Evolutionary conservation across 2,113 vertebrate genomes (phyloP).

Genomic region (Sylvilagus bachmani): DNA sequence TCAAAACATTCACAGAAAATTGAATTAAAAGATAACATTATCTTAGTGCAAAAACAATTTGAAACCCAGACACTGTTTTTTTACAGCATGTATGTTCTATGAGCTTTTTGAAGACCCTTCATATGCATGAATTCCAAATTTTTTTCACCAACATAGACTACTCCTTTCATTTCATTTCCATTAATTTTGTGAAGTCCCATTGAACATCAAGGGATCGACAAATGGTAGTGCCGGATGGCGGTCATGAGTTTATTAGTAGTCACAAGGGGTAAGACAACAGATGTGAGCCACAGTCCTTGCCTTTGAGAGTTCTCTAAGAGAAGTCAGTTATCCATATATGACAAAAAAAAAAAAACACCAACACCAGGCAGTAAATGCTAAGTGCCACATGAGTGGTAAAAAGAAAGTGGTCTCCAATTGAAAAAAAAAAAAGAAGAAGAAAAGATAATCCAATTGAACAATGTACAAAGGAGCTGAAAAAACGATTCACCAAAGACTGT

Average conservation of each 20-base stretch:
- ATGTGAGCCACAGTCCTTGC: background rate
- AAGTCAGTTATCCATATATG: constrained; percentile 1
- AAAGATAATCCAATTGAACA: background rate
- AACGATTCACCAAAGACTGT: background rate
- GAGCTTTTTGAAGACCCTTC: too few relatives aligned
- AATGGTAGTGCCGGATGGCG: background rate
- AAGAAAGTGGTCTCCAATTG: background rate
- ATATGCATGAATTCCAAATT: too few relatives aligned
- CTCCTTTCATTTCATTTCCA: too few relatives aligned
- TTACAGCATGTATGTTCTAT: too few relatives aligned
- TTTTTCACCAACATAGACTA: too few relatives aligned
- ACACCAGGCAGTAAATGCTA: constrained; percentile 11
- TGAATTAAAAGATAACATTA: too few relatives aligned
- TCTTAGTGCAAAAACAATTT: too few relatives aligned
- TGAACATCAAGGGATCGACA: background rate
- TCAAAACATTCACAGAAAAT: too few relatives aligned
- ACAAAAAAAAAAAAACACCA: background rate
- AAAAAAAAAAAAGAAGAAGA: background rate
- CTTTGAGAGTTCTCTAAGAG: background rate
- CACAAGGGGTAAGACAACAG: background rate
- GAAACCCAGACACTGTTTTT: too few relatives aligned
- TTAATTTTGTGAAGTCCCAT: too few relatives aligned
- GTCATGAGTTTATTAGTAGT: constrained; percentile 11
- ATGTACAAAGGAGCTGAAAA: background rate
- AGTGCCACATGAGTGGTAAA: background rate